These are phyloP conservation scores for Oncorhynchus keta DNA, from an alignment of 2,113 vertebrate species.

Conservation along the genomic window DNA sequence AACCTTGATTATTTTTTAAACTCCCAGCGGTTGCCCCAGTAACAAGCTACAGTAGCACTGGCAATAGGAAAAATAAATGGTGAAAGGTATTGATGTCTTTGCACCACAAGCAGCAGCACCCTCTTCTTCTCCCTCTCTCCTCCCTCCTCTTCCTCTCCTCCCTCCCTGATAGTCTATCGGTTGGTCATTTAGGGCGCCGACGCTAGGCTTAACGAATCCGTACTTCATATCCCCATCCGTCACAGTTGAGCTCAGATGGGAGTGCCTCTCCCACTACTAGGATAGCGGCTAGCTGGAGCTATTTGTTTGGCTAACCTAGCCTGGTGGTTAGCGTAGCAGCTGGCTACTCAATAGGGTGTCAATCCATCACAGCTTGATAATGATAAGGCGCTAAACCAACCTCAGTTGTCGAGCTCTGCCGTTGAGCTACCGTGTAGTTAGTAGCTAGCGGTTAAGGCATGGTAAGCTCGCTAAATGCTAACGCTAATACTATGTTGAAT, in stretches of 20 bases:
- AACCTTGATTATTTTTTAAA: constrained; percentile 37
- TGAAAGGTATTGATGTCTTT: constrained; percentile 76
- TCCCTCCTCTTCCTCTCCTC: neutral
- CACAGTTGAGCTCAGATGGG: constrained; percentile 70
- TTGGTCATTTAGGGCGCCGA: neutral
- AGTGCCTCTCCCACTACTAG: constrained; percentile 65
- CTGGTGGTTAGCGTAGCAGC: constrained; percentile 21
- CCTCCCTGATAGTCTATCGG: constrained; percentile 4
- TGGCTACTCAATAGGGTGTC: constrained; percentile 48
- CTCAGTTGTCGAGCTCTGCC: neutral
- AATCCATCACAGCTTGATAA: constrained; percentile 28
- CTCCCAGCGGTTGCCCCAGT: constrained; percentile 71
- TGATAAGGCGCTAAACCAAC: neutral
- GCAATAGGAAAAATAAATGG: constrained; percentile 68
- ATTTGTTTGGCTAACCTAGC: constrained; percentile 56
- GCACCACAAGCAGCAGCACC: constrained; percentile 65
- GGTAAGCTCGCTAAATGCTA: neutral
- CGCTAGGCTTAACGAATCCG: constrained; percentile 65
- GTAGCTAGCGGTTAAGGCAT: neutral
- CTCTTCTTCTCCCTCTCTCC: neutral
- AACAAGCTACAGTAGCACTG: constrained; percentile 61
- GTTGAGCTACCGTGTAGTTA: neutral
- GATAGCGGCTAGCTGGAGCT: constrained; percentile 65
- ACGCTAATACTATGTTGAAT: neutral
- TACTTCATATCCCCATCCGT: constrained; percentile 74